Base-by-base conservation (phyloP, 2,113 vertebrate genomes). In the Phodopus roborovskii region DNA sequence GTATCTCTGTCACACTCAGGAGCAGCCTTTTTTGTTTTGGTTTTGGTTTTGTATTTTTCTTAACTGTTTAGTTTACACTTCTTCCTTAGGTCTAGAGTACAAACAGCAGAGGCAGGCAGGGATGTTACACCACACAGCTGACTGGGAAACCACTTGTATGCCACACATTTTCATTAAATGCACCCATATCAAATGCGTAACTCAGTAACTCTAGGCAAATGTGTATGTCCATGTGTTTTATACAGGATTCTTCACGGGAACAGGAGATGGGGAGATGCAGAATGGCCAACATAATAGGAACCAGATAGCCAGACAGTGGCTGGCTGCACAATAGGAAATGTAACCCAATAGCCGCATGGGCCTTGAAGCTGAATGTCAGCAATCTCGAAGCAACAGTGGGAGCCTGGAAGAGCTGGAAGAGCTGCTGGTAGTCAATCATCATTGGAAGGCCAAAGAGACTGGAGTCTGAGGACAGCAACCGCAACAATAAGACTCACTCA, bases 1-100 rank as follows among this genome's bases (percentile, higher is more conserved):
- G 50, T 87, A n/a, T 84, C 39, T 96, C 66, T 66, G 24, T 92
- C 64, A 92, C 66, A 64, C 50, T 74, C 81, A 83, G 17, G 30
- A 87, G 58, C 7, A 42, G 24, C 26, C 70, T 62, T 1, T 4
- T 84, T 42, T 22, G 19, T 16, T 82, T 56, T 96, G n/a, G n/a
- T n/a, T n/a, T n/a, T n/a, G n/a, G n/a, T n/a, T n/a, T n/a, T n/a
- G n/a, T 60, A 6, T 45, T 45, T 45, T 16, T 88, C 50, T 60
- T 56, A 73, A 75, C 39, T 48, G 17, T 48, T 66, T 85, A 66
- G 28, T 36, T 50, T 45, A 86, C 28, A 36, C 42, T 78, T 36
- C 36, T 90, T 91, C 56, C 39, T 75, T 24, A 22, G 50, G 20
- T 84, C 62, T 95, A 36, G 48, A 33, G 19, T 58, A 53, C 48